phyloP scores from a whole-genome alignment of 2,888 invertebrate species.

The Macaria liturata region DNA sequence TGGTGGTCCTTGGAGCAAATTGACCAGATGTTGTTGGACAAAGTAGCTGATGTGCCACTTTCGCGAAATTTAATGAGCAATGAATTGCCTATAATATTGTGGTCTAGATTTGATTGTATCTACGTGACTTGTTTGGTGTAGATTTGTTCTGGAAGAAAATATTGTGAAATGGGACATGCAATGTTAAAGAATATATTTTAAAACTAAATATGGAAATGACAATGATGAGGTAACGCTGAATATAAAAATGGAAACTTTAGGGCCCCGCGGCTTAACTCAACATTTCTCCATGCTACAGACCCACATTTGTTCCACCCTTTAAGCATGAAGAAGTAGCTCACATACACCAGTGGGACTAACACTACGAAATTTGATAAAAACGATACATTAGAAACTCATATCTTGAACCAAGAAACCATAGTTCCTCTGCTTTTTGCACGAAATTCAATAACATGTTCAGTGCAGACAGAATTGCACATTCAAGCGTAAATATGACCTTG shows the following conservation, averaged over 20 bases:
- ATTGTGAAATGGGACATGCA: no score
- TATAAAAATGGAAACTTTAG: no score
- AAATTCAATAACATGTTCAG: conserved; percentile 2
- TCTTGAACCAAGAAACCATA: neutral
- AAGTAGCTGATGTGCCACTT: conserved; percentile 26
- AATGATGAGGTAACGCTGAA: no score
- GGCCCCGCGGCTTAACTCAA: no score
- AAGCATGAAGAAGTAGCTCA: no score
- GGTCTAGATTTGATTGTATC: conserved; percentile 8
- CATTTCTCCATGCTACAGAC: no score
- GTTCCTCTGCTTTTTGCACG: conserved; percentile 1
- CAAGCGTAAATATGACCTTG: conserved; percentile 20
- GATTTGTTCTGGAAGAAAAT: neutral
- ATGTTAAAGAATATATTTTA: no score
- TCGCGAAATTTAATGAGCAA: conserved; percentile 22
- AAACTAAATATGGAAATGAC: no score
- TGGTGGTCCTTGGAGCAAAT: conserved; percentile 31
- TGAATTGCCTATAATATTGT: conserved; percentile 14
- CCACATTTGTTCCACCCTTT: no score
- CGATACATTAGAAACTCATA: no score
- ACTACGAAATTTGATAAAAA: no score
- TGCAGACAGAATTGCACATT: conserved; percentile 11
- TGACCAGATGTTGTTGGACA: conserved; percentile 23
- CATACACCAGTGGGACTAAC: no score
- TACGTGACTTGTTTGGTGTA: conserved; percentile 10